Base-by-base conservation (phyloP, 1,140 invertebrate genomes). In the Archivesica marissinica region DNA sequence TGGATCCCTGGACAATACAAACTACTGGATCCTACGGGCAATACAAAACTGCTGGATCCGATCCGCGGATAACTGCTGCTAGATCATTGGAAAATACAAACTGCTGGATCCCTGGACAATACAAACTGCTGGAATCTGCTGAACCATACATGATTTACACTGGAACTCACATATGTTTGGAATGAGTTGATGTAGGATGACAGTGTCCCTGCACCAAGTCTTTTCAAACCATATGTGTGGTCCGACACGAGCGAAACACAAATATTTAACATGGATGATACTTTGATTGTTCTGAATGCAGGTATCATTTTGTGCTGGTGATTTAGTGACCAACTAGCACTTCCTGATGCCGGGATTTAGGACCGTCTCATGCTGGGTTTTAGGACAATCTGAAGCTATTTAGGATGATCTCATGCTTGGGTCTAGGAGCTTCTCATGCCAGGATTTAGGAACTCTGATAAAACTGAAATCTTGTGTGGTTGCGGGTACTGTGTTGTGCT, bases 161-260 rank as follows among this genome's bases (percentile, higher is more conserved):
- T 13, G 9, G 4, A n/a, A 11, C 33, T 56, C 59, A 56, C 50
- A 59, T 56, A 56, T 76, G 50, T 56, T 52, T 35, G 79, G 25
- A 72, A n/a, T 54, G 44, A 33, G 64, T 35, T 81, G 79, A 59
- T 56, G 79, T 44, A 66, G 79, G 79, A 66, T 13, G 79, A 81
- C 7, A 81, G 15, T 35, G 28, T 81, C 79, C 79, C 79, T 81
- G 79, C 79, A 81, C 79, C 79, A 81, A 81, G 79, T 81, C 44
- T 81, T 72, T 81, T 50, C 66, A 72, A 35, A 79, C 41, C 64
- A 70, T 52, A 72, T 81, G 54, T 59, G 0, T 11, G 30, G 4
- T 15, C 20, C 38, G 4, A 28, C 38, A 72, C 2, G 39, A 30
- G n/a, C 1, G 23, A 2, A 72, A 13, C 0, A 4, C 4, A 2